Conservation (phyloP, 2,888 invertebrate species). For the Sclerodermus sp. region DNA sequence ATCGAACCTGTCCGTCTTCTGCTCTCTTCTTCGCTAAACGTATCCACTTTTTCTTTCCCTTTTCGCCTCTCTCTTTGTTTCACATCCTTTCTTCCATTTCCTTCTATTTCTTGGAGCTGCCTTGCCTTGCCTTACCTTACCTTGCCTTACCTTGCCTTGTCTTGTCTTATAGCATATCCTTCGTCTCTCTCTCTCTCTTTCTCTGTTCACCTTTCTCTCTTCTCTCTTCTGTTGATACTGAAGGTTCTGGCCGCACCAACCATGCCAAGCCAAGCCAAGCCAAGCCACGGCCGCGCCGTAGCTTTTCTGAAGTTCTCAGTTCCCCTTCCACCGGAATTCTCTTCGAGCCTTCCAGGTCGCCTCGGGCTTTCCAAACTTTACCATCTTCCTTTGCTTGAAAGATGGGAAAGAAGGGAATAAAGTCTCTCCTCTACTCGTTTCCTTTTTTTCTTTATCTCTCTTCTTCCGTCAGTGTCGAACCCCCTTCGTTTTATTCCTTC, state of each 20-base stretch:
- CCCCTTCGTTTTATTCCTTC: not conserved
- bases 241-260: constrained; percentile 20
- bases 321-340: constrained; percentile 26
- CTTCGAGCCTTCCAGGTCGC: constrained; percentile 27
- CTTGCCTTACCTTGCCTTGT: constrained; percentile 15
- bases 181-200: constrained; percentile 2
- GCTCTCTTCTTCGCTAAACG: not conserved
- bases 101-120: constrained; percentile 8
- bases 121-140: constrained; percentile 14
- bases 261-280: constrained; percentile 8
- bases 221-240: constrained; percentile 1
- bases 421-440: constrained; percentile 7
- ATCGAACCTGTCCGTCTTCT: constrained; percentile 30
- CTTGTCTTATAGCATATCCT: constrained; percentile 11
- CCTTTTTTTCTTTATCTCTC: constrained; percentile 2
- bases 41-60: constrained; percentile 4
- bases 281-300: constrained; percentile 20
- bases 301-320: constrained; percentile 22
- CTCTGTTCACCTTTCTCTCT: constrained; percentile 2
- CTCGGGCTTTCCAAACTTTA: constrained; percentile 43
- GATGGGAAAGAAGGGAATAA: constrained; percentile 18
- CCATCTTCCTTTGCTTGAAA: constrained; percentile 35
- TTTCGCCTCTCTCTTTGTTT: not conserved
- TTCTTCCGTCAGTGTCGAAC: not conserved
- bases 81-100: constrained; percentile 1